Percentiles rank a stretch among this genome's conserved stretches.
Evolutionary conservation across 2,888 invertebrate genomes (phyloP).

Genomic region (Pammene aurita): DNA sequence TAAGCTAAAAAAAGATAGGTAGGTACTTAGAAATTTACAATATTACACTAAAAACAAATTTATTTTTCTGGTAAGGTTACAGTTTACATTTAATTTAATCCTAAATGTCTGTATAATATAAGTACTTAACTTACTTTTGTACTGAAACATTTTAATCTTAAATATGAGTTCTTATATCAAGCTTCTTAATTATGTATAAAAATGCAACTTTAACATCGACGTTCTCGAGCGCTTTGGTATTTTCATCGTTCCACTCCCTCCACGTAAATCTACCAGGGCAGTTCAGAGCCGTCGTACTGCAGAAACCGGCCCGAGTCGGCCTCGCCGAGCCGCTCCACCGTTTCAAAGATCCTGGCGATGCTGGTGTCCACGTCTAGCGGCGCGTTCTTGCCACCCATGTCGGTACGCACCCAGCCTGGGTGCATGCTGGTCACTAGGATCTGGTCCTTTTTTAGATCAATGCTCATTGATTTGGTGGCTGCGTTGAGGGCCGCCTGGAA

Average conservation of each 20-base stretch:
- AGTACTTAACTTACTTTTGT: background rate
- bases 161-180: too few species aligned
- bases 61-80: too few species aligned
- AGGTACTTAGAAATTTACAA: too few species aligned
- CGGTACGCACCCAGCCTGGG: slow-evolving; percentile 96
- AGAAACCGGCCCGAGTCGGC: slow-evolving; percentile 89
- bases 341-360: slow-evolving; percentile 85
- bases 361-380: slow-evolving; percentile 88
- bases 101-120: background rate
- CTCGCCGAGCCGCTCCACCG: slow-evolving; percentile 85
- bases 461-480: slow-evolving; percentile 91
- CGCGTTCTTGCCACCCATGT: slow-evolving; percentile 93
- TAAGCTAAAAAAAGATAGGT: too few species aligned
- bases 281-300: slow-evolving; percentile 88
- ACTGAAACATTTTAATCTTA: background rate
- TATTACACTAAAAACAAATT: too few species aligned
- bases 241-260: background rate
- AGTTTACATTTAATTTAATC: too few species aligned
- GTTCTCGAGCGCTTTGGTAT: background rate
- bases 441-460: slow-evolving; percentile 89
- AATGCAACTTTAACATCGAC: background rate
- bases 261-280: slow-evolving; percentile 88
- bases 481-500: slow-evolving; percentile 92
- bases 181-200: too few species aligned
- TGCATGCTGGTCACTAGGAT: slow-evolving; percentile 90